Evolutionary conservation across 2,113 vertebrate genomes (phyloP), one percentile per base, ranked within the genome.

Genomic region (Loxodonta africana): DNA sequence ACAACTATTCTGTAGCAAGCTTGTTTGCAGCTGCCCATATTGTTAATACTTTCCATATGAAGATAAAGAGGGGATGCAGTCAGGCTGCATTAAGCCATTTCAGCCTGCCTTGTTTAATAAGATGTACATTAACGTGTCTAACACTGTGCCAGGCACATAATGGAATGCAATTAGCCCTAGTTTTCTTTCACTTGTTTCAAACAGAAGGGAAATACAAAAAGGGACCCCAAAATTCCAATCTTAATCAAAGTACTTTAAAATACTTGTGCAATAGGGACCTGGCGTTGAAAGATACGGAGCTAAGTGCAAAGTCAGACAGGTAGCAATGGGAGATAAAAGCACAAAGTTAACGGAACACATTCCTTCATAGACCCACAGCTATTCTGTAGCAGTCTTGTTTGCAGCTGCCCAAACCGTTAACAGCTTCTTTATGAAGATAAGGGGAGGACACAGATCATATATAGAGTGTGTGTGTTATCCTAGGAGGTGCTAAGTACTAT

Each of bases 391-490:
- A 78, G 48, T 91, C 48, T 41, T 63, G 44, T 90, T 57, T 82
- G 48, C 63, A 71, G 76, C 41, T 83, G 83, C 69, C 37, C 60
- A 60, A 71, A 17, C 6, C 88, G 86, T 44, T 89, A 41, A 74
- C 10, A 82, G 57, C 7, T 67, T 62, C 51, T 41, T 87, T 84
- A 62, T 93, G 60, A 94, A 96, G 91, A 94, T 8, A 94, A 90
- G 84, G 57, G n/a, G 41, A 91, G 15, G 41, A 53, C 11, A 74
- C 2, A 8, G 62, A 57, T 57, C 53, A 57, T 17, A 57, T 57
- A 57, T 11, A 57, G 53, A 11, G 53, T 57, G 53, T 11, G 53
- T 57, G 53, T 57, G 53, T 57, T 57, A 44, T 88, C 30, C 25
- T 65, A 9, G 9, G 69, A 90, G 3, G 28, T 73, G n/a, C 41